Evolutionary conservation across 2,113 vertebrate species (phyloP).

Genomic region (Coptodon rendalli): DNA sequence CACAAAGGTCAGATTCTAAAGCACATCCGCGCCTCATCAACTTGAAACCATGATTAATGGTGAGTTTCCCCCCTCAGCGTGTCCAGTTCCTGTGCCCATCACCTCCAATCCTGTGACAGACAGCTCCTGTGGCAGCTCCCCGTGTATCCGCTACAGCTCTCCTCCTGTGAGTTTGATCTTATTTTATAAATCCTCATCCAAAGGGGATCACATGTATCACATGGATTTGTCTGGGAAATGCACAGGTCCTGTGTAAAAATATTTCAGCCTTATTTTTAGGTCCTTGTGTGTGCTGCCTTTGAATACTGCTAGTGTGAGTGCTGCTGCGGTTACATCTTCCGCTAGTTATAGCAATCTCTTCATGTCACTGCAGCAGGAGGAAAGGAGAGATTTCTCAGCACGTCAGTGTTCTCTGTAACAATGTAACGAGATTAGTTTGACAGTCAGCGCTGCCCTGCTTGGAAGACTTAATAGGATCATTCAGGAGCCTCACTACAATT

Average conservation of each 20-base stretch:
- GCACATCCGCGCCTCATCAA: background rate
- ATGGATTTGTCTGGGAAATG: background rate
- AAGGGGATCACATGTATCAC: background rate
- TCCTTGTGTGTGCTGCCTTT: background rate
- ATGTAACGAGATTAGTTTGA: constrained; percentile 19
- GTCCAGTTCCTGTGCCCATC: constrained; percentile 88
- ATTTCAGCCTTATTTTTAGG: background rate
- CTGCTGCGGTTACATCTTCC: background rate
- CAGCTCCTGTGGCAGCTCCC: constrained; percentile 86
- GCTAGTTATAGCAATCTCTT: background rate
- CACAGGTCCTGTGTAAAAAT: background rate
- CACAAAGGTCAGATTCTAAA: background rate
- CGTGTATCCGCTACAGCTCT: constrained; percentile 87
- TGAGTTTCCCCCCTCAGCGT: constrained; percentile 69
- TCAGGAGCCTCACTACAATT: background rate
- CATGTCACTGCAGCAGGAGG: background rate
- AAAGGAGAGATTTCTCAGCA: background rate
- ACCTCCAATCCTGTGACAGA: constrained; percentile 77
- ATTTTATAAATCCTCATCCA: background rate
- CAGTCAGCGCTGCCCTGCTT: background rate
- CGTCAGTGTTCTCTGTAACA: background rate
- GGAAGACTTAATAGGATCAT: constrained; percentile 9
- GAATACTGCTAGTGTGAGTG: background rate
- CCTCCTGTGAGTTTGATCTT: constrained; percentile 83
- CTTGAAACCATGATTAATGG: background rate